Evolutionary conservation across 2,113 vertebrate genomes (phyloP).

Genomic region (Herpailurus yagouaroundi): DNA sequence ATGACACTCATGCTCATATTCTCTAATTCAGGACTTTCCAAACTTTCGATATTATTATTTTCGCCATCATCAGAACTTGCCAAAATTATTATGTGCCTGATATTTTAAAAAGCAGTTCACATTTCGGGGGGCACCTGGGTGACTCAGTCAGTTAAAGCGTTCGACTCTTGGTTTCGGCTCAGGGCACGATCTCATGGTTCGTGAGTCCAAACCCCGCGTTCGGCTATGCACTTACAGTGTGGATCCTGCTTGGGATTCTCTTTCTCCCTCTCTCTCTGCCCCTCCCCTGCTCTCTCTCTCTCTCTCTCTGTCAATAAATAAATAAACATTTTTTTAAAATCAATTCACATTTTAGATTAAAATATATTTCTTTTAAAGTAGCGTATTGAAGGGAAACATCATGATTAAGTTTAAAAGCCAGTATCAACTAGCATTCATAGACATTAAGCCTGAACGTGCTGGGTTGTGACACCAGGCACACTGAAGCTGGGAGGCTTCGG

Average conservation of each 20-base stretch:
- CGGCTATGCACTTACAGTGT: too few relatives aligned
- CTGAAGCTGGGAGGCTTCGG: too few relatives aligned
- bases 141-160: too few relatives aligned
- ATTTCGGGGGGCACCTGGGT: too few relatives aligned
- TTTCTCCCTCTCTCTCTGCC: too few relatives aligned
- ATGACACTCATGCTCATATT: neutral
- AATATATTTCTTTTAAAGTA: neutral
- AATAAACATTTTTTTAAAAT: neutral
- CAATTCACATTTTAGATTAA: neutral
- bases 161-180: too few relatives aligned
- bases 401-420: neutral
- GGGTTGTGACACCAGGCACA: fast-evolving
- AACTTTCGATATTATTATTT: neutral
- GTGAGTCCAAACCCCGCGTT: too few relatives aligned
- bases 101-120: neutral
- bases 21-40: neutral
- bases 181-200: too few relatives aligned
- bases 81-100: neutral
- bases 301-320: too few relatives aligned
- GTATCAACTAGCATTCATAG: neutral
- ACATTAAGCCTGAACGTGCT: neutral
- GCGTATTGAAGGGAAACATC: neutral
- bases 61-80: neutral
- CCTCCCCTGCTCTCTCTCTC: too few relatives aligned
- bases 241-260: too few relatives aligned